Conservation (phyloP, 2,113 vertebrate species). For the Xerus inauris region DNA sequence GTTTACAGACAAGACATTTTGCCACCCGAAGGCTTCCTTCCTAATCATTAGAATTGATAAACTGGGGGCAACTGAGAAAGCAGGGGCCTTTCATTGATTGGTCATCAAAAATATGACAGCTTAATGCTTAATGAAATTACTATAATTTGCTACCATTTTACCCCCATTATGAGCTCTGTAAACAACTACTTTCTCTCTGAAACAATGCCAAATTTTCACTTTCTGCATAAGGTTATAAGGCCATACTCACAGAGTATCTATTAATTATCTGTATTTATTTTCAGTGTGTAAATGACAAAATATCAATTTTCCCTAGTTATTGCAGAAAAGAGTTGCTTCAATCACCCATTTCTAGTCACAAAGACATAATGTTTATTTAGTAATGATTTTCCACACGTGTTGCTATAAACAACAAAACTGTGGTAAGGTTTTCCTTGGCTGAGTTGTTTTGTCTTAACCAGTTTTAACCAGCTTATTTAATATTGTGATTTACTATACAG, state of each 20-base stretch:
- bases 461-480: conserved; percentile 37
- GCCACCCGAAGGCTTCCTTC: conserved; percentile 30
- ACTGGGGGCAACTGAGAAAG: background rate
- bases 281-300: conserved; percentile 27
- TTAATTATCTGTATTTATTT: conserved; percentile 19
- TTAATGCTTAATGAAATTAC: background rate
- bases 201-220: conserved; percentile 27
- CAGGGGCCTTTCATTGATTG: background rate
- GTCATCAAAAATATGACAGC: conserved; percentile 44
- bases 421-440: conserved; percentile 50
- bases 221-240: background rate
- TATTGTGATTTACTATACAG: conserved; percentile 49
- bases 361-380: conserved; percentile 82
- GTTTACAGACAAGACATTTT: conserved; percentile 43
- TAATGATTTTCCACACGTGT: conserved; percentile 76
- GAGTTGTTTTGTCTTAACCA: conserved; percentile 64
- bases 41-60: conserved; percentile 50
- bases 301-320: conserved; percentile 56
- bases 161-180: background rate
- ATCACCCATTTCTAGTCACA: conserved; percentile 76
- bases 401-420: conserved; percentile 58
- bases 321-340: conserved; percentile 61
- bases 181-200: conserved; percentile 49
- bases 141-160: background rate
- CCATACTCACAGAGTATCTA: background rate